Conservation (phyloP, 2,797 vertebrate species). For the Phoxinus dragarum region DNA sequence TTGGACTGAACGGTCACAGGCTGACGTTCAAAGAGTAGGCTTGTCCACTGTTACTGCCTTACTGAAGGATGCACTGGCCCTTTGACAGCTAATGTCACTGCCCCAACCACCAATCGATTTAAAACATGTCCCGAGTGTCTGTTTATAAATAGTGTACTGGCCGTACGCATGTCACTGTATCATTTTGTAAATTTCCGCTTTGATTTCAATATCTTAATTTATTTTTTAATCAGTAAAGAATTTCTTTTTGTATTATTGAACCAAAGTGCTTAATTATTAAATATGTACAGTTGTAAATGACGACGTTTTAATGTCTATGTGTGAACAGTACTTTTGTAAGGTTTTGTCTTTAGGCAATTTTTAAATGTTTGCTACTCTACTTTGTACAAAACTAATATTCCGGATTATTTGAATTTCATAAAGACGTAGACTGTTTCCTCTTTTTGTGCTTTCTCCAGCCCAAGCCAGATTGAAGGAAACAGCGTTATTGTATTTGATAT, state of each 20-base stretch:
- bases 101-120: conserved; percentile 59
- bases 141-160: conserved; percentile 56
- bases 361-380: conserved; percentile 77
- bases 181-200: conserved; percentile 76
- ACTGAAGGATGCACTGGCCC: conserved; percentile 63
- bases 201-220: conserved; percentile 77
- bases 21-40: conserved; percentile 62
- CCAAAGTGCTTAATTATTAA: conserved; percentile 83
- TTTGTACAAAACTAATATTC: conserved; percentile 76
- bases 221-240: conserved; percentile 76
- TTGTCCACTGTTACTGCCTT: conserved; percentile 67
- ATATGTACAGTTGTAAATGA: conserved; percentile 82
- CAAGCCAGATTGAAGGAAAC: conserved; percentile 66
- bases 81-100: conserved; percentile 61
- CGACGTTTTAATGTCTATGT: conserved; percentile 77
- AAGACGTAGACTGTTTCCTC: conserved; percentile 72
- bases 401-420: conserved; percentile 76
- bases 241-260: conserved; percentile 79
- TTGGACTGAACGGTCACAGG: conserved; percentile 7
- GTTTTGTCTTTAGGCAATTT: conserved; percentile 69
- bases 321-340: conserved; percentile 75
- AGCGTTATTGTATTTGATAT: conserved; percentile 79
- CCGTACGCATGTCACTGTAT: conserved; percentile 72
- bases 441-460: conserved; percentile 69
- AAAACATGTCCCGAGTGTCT: conserved; percentile 63